phyloP scores from a whole-genome alignment of 2,797 vertebrate genomes.

The Rhadinocentrus ornatus region DNA sequence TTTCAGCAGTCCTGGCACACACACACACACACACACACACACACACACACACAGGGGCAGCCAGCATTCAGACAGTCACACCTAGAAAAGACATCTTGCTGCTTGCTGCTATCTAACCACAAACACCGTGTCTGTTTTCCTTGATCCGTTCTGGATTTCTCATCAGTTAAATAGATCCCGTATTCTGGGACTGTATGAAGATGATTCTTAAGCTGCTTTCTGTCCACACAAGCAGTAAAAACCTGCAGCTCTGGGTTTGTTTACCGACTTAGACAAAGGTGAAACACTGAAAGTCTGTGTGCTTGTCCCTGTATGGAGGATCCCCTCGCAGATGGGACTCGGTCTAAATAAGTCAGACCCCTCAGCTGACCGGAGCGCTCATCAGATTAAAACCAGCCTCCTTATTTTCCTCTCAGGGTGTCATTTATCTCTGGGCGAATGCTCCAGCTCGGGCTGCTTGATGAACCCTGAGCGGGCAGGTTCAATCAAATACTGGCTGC shows the following conservation, averaged over 20 bases:
- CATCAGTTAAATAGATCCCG: no score
- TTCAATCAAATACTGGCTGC: conserved; percentile 55
- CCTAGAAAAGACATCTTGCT: conserved; percentile 15
- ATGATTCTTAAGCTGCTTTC: conserved; percentile 5
- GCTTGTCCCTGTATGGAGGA: conserved; percentile 32
- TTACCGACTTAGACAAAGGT: conserved; percentile 32
- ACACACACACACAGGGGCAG: conserved; percentile 56
- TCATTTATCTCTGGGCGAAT: conserved; percentile 21
- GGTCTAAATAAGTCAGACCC: conserved; percentile 43
- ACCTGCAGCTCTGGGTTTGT: conserved; percentile 14
- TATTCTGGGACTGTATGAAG: not conserved
- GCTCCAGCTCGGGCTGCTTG: conserved; percentile 37
- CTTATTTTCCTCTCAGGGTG: conserved; percentile 35
- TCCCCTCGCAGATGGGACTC: conserved; percentile 30
- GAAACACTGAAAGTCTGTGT: conserved; percentile 49
- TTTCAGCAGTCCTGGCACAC: conserved; percentile 46
- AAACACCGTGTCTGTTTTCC: no score
- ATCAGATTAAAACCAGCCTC: conserved; percentile 46
- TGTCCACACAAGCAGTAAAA: not conserved
- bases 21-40: not conserved
- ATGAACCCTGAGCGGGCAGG: conserved; percentile 49
- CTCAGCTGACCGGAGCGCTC: conserved; percentile 26
- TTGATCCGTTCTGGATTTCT: no score
- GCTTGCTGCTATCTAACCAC: no score
- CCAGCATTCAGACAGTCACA: conserved; percentile 39